Percentiles rank a stretch among this genome's conserved stretches.
These are phyloP conservation scores for Tonatia bakeri DNA, from an alignment of 2,113 vertebrate species.

Conservation along the genomic window DNA sequence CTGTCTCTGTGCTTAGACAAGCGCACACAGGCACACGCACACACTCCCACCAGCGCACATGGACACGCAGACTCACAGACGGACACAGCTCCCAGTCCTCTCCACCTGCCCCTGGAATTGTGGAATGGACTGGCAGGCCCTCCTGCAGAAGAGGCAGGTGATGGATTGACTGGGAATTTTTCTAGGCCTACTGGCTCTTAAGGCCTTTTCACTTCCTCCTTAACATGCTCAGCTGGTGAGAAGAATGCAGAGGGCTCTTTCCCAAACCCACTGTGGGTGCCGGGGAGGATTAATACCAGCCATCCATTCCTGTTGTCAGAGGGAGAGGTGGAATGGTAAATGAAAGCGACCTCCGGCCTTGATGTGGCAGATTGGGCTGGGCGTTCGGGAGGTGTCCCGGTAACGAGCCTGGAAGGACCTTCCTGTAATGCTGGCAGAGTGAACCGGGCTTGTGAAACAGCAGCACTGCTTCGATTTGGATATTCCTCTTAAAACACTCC, in stretches of 20 bases:
- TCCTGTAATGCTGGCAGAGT: neutral
- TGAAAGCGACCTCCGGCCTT: constrained; percentile 10
- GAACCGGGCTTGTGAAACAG: neutral
- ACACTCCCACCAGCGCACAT: neutral
- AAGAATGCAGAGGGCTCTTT: constrained; percentile 46
- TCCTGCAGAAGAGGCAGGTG: constrained; percentile 35
- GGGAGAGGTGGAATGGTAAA: constrained; percentile 45
- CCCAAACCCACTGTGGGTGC: constrained; percentile 39
- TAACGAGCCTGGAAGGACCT: constrained; percentile 5
- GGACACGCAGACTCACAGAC: neutral
- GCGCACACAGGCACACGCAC: neutral
- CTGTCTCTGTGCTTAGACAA: neutral
- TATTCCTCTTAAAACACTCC: neutral
- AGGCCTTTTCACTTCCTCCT: constrained; percentile 36
- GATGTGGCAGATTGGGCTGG: neutral
- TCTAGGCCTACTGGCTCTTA: neutral
- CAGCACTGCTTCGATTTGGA: neutral
- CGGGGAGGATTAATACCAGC: constrained; percentile 31
- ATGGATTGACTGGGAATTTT: constrained; percentile 44
- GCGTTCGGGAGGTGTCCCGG: neutral
- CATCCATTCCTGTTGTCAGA: constrained; percentile 45
- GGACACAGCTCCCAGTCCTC: neutral
- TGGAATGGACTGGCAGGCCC: neutral
- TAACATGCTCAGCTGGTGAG: constrained; percentile 50
- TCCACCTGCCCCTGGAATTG: constrained; percentile 35